These are phyloP conservation scores for Laticauda laticaudata DNA, from an alignment of 2,113 vertebrate genomes.

Conservation along the genomic window DNA sequence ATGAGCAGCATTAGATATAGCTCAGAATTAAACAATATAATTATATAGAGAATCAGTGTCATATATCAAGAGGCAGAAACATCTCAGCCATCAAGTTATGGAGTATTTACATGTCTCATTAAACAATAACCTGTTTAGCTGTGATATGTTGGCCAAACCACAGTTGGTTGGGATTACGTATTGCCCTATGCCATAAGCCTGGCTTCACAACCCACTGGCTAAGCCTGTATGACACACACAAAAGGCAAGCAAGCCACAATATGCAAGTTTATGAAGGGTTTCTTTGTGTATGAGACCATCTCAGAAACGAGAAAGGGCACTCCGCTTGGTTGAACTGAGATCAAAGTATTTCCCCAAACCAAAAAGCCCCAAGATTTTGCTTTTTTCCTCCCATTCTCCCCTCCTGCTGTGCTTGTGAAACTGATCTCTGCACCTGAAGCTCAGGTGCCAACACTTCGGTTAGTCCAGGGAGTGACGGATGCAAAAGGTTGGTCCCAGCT, in stretches of 20 bases:
- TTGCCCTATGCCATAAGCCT: not conserved
- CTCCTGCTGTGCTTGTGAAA: not conserved
- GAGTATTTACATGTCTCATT: not conserved
- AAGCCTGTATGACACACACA: not conserved
- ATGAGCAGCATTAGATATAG: not conserved
- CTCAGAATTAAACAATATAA: not conserved
- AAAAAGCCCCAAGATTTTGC: not conserved
- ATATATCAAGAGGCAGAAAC: not conserved
- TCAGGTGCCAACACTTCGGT: not conserved
- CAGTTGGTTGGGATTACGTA: not conserved
- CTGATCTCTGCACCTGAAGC: not conserved
- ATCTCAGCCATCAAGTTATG: not conserved
- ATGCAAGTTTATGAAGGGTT: not conserved
- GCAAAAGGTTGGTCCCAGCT: not conserved
- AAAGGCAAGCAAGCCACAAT: not conserved
- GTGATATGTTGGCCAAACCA: not conserved
- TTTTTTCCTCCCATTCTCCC: fast-evolving
- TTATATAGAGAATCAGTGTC: not conserved
- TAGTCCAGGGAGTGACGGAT: not conserved
- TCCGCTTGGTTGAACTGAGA: not conserved
- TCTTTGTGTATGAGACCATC: not conserved
- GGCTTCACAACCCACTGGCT: not conserved
- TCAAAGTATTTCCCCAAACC: not conserved
- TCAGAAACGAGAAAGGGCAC: not conserved
- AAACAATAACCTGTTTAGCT: not conserved